These are phyloP conservation scores for Rhinichthys klamathensis DNA, from an alignment of 2,113 vertebrate species.

Conservation along the genomic window DNA sequence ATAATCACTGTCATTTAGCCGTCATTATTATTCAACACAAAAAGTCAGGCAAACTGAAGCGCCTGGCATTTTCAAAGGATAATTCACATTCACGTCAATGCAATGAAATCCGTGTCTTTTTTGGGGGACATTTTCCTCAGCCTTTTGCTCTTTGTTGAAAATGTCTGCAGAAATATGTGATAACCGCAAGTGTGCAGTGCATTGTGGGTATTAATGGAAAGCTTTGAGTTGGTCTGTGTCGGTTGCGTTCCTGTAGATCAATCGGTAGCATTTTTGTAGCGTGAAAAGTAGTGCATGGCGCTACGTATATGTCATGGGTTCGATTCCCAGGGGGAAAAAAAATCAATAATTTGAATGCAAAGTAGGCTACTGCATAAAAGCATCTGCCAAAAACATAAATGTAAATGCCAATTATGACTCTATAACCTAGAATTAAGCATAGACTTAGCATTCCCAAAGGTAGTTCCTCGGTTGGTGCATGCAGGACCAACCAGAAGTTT, in stretches of 20 bases:
- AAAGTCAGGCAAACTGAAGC: neutral
- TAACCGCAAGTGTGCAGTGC: neutral
- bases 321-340: too few relatives aligned
- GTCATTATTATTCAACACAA: neutral
- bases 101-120: neutral
- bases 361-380: too few relatives aligned
- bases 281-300: too few relatives aligned
- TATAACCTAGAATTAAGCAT: too few relatives aligned
- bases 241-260: neutral
- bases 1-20: constrained; percentile 23
- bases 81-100: constrained; percentile 18
- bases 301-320: too few relatives aligned
- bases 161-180: neutral
- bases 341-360: too few relatives aligned
- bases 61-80: neutral
- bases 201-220: neutral
- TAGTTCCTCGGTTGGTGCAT: too few relatives aligned
- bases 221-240: neutral
- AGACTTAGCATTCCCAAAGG: too few relatives aligned
- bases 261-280: too few relatives aligned
- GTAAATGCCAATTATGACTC: too few relatives aligned
- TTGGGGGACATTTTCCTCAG: neutral
- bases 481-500: too few relatives aligned
- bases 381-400: too few relatives aligned
- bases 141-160: neutral